Conservation (phyloP, 2,797 vertebrate species). For the Sternotherus odoratus region DNA sequence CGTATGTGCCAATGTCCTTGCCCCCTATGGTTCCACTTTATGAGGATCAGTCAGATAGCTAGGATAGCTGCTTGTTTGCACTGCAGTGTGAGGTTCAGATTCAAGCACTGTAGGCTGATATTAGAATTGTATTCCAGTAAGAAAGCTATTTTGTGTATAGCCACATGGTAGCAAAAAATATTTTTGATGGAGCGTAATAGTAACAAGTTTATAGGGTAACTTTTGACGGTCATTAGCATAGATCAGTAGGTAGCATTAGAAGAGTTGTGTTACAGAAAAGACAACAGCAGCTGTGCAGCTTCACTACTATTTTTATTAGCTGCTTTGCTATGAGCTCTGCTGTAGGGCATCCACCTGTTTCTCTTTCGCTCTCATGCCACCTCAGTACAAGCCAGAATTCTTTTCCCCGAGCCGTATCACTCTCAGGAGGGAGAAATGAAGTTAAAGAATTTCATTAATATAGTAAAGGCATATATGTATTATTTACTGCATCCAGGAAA, state of each 20-base stretch:
- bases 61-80: background rate
- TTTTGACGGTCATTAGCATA: accelerated
- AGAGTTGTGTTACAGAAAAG: slow-evolving; percentile 45
- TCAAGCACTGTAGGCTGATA: background rate
- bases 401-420: background rate
- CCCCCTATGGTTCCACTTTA: background rate
- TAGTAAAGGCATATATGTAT: slow-evolving; percentile 3
- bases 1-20: background rate
- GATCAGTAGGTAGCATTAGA: background rate
- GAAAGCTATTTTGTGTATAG: background rate
- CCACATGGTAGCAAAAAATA: background rate
- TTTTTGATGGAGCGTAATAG: background rate
- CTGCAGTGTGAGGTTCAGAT: accelerated
- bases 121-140: background rate
- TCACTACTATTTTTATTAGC: background rate
- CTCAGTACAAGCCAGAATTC: slow-evolving; percentile 45
- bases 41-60: background rate
- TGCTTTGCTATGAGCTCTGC: slow-evolving; percentile 41
- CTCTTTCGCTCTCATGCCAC: slow-evolving; percentile 21
- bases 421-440: slow-evolving; percentile 38
- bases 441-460: slow-evolving; percentile 3
- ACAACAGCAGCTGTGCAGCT: slow-evolving; percentile 66
- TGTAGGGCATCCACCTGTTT: slow-evolving; percentile 67
- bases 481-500: background rate
- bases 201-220: background rate